phyloP scores from a whole-genome alignment of 2,113 vertebrate species.

The Anhinga rufa region DNA sequence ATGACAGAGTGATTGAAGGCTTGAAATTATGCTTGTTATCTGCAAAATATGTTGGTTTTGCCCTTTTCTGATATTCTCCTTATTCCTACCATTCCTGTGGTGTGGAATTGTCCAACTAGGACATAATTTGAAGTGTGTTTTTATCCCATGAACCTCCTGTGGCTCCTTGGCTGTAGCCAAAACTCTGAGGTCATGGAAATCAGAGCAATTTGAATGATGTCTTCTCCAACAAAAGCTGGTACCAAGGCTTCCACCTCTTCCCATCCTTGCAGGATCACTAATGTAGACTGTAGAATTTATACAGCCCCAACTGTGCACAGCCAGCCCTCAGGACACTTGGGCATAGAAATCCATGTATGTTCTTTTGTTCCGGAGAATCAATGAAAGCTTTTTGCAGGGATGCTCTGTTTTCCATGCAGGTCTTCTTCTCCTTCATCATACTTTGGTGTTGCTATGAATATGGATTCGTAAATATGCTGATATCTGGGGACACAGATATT shows the following conservation, averaged over 20 bases:
- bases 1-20: not conserved
- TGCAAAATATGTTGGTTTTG: not conserved
- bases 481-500: not conserved
- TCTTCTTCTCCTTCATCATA: not conserved
- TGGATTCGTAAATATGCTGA: not conserved
- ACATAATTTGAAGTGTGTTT: not conserved
- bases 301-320: not conserved
- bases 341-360: not conserved
- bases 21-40: not conserved
- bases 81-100: not conserved
- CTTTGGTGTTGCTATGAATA: not conserved
- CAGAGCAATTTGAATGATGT: not conserved
- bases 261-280: not conserved
- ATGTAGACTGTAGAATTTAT: not conserved
- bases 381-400: not conserved
- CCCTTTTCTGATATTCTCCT: not conserved
- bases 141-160: not conserved
- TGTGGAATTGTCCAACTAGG: not conserved
- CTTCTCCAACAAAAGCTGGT: not conserved
- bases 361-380: not conserved
- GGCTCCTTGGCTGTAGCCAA: not conserved
- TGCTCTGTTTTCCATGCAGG: not conserved
- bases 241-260: not conserved
- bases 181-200: not conserved
- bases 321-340: not conserved